Conservation (phyloP, 2,113 vertebrate species). For the Zapus hudsonius region DNA sequence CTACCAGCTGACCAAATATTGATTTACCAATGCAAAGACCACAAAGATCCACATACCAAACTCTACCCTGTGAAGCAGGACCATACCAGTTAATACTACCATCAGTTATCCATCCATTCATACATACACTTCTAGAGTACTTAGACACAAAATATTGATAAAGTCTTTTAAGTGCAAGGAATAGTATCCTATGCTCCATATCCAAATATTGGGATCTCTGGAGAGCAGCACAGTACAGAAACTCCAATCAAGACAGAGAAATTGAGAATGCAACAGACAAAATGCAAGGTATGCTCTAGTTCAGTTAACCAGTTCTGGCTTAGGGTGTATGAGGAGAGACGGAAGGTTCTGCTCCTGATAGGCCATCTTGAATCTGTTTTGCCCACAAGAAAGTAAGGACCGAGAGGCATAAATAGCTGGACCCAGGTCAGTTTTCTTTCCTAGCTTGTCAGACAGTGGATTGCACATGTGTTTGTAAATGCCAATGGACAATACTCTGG, state of each 20-base stretch:
- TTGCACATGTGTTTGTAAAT: not conserved
- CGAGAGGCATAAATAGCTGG: not conserved
- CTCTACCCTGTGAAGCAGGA: not conserved
- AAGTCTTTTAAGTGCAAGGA: not conserved
- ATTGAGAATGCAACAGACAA: not conserved
- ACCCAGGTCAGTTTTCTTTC: not conserved
- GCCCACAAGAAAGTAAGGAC: not conserved
- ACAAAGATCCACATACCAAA: not conserved
- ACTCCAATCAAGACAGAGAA: not conserved
- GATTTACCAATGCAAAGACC: not conserved
- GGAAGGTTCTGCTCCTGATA: not conserved
- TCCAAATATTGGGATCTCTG: not conserved
- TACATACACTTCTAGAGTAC: conserved; percentile 2
- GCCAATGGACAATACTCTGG: not conserved
- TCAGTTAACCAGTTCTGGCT: not conserved
- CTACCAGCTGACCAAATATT: not conserved
- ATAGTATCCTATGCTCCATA: conserved; percentile 2
- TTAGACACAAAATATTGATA: not conserved
- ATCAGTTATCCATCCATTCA: not conserved
- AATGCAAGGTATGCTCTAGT: not conserved
- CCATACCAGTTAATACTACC: not conserved
- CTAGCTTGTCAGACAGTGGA: not conserved
- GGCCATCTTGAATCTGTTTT: not conserved
- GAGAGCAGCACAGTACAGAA: not conserved
- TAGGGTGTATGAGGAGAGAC: not conserved